phyloP scores from a whole-genome alignment of 2,113 vertebrate species.

The Mellivora capensis region DNA sequence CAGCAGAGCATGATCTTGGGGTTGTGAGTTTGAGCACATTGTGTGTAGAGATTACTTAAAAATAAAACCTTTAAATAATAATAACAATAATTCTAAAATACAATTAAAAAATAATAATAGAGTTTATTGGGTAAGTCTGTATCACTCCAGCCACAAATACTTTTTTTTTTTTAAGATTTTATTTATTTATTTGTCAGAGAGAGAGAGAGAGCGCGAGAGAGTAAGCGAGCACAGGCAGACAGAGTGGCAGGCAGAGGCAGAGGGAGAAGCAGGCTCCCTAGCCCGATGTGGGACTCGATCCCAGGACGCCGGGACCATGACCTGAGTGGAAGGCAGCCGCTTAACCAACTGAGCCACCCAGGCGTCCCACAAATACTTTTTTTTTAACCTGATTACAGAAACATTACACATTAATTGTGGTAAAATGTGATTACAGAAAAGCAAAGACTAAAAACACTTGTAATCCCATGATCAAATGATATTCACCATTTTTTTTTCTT shows the following conservation, averaged over 20 bases:
- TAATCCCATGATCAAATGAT: constrained; percentile 15
- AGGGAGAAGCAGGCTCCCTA: too few species aligned
- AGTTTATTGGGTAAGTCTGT: not conserved
- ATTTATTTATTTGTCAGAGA: too few species aligned
- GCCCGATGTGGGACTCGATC: too few species aligned
- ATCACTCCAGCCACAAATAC: not conserved
- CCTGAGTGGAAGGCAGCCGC: too few species aligned
- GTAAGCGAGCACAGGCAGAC: too few species aligned
- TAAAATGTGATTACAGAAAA: not conserved
- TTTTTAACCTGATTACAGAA: not conserved
- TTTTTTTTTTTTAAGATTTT: not conserved
- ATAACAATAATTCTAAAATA: not conserved
- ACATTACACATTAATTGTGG: not conserved
- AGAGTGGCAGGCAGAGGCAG: too few species aligned
- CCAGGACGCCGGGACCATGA: too few species aligned
- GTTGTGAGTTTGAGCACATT: not conserved
- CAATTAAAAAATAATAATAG: not conserved
- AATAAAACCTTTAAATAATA: not conserved
- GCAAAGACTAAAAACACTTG: not conserved
- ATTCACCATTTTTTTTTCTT: not conserved
- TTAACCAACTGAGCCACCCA: too few species aligned
- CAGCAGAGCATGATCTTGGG: not conserved
- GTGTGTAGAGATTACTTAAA: not conserved
- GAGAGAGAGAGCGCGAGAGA: too few species aligned
- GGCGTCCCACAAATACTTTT: not conserved